Conservation (phyloP, 2,113 vertebrate species). For the Columba janthina region DNA sequence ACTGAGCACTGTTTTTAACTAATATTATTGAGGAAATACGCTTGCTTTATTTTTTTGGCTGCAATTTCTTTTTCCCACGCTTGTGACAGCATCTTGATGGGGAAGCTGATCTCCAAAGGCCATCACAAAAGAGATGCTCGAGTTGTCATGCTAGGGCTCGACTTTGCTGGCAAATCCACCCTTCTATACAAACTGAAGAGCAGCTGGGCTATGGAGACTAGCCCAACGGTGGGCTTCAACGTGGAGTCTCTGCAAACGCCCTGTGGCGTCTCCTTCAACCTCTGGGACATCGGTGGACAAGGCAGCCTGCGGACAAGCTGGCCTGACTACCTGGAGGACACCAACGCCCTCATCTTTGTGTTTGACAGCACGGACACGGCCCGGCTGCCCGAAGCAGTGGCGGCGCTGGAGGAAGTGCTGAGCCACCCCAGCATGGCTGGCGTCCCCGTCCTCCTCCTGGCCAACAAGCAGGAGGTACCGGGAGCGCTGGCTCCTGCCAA, state of each 20-base stretch:
- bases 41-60: neutral
- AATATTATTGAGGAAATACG: neutral
- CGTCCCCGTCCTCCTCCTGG: conserved; percentile 85
- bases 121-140: conserved; percentile 43
- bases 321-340: conserved; percentile 83
- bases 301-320: conserved; percentile 80
- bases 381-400: conserved; percentile 77
- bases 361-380: conserved; percentile 80
- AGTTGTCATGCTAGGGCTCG: conserved; percentile 75
- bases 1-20: neutral
- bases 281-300: conserved; percentile 91
- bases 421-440: conserved; percentile 69
- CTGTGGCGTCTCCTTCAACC: conserved; percentile 73
- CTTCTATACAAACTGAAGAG: conserved; percentile 79
- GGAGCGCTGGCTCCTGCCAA: conserved; percentile 72
- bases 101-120: conserved; percentile 68
- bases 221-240: conserved; percentile 88
- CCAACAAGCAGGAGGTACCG: conserved; percentile 87
- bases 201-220: conserved; percentile 77
- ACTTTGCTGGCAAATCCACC: conserved; percentile 75
- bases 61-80: neutral
- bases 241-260: conserved; percentile 80
- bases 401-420: conserved; percentile 74
- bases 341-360: conserved; percentile 80
- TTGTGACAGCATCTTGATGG: conserved; percentile 38